Percentiles rank a stretch among this genome's conserved stretches.
Evolutionary conservation across 2,888 invertebrate genomes (phyloP).

Genomic region (Ornithoptera alexandrae): DNA sequence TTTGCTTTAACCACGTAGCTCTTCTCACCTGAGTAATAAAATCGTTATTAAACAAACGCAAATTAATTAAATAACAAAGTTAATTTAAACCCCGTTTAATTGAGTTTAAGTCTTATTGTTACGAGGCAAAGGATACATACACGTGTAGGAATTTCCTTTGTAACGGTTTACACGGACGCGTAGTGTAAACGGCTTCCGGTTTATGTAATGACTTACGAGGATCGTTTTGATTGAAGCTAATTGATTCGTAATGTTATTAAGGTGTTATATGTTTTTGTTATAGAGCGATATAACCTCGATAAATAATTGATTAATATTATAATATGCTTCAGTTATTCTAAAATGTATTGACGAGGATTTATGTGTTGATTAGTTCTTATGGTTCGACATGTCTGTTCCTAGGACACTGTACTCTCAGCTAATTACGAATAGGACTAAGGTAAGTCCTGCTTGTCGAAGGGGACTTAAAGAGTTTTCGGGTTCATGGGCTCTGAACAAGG

Average conservation of each 20-base stretch:
- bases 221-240: constrained; percentile 14
- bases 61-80: not conserved
- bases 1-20: constrained; percentile 2
- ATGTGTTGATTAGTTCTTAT: no score
- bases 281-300: not conserved
- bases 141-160: constrained; percentile 1
- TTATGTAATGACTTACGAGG: constrained; percentile 13
- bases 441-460: no score
- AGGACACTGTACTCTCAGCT: no score
- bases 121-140: not conserved
- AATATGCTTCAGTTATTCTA: no score
- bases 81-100: constrained; percentile 9
- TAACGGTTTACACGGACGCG: constrained; percentile 2
- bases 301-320: no score
- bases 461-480: no score
- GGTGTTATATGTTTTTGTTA: constrained; percentile 1
- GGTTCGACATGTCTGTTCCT: no score
- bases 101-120: constrained; percentile 15
- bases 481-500: no score
- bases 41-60: not conserved
- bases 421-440: no score
- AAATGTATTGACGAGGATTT: no score
- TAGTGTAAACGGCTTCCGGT: not conserved
- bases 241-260: not conserved
- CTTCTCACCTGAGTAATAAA: not conserved